phyloP scores from a whole-genome alignment of 2,113 vertebrate species.

The Delphinapterus leucas region DNA sequence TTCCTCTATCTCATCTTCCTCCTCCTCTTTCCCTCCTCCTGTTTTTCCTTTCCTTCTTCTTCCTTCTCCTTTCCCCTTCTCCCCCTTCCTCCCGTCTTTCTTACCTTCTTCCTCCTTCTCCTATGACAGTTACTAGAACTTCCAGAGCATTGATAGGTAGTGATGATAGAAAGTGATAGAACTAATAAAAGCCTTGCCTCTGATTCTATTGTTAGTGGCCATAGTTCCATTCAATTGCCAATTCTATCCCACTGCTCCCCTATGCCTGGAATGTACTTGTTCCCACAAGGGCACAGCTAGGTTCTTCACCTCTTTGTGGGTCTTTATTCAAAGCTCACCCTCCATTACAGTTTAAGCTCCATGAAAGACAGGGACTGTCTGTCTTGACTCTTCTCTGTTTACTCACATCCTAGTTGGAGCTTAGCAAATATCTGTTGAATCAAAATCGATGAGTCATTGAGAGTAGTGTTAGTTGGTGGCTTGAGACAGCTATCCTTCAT shows the following conservation, averaged over 20 bases:
- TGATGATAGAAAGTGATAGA: neutral
- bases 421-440: neutral
- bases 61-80: too few species aligned
- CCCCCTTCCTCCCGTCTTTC: rapidly evolving
- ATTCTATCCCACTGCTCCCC: neutral
- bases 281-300: neutral
- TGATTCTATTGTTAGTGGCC: neutral
- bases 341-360: neutral
- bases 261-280: neutral
- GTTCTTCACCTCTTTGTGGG: neutral
- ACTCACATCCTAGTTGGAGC: neutral
- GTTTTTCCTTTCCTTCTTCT: neutral
- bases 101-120: neutral
- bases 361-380: neutral
- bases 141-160: neutral
- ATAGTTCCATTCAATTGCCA: neutral
- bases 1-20: neutral
- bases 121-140: neutral
- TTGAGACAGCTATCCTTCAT: neutral
- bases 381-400: neutral
- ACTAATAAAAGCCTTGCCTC: neutral
- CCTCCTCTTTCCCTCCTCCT: neutral
- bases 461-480: neutral
- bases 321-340: neutral
- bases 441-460: neutral